Percentiles rank a stretch among this genome's conserved stretches.
Conservation (phyloP, 1,140 invertebrate genomes). For the Eufriesea mexicana region DNA sequence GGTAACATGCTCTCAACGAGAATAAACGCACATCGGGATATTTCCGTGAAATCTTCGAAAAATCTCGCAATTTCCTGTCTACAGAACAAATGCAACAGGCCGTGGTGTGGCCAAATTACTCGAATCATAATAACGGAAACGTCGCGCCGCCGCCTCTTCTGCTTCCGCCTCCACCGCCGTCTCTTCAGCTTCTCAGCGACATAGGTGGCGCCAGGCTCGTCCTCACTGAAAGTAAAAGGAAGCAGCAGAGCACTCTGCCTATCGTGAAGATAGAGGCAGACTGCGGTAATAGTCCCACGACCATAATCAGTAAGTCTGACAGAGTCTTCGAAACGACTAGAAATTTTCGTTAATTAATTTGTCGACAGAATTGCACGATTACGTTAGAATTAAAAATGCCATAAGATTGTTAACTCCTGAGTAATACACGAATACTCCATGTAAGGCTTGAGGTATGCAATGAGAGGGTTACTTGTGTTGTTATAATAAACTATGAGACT, state of each 20-base stretch:
- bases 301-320: conserved; percentile 75
- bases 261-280: conserved; percentile 88
- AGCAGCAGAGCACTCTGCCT: conserved; percentile 85
- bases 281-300: conserved; percentile 77
- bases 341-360: not conserved
- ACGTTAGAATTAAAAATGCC: too few species aligned
- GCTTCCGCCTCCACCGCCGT: conserved; percentile 84
- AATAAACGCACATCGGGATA: too few species aligned
- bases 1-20: too few species aligned
- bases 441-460: too few species aligned
- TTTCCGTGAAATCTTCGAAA: not conserved
- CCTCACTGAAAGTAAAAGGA: conserved; percentile 83
- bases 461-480: too few species aligned
- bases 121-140: conserved; percentile 78
- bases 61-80: conserved; percentile 39
- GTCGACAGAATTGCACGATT: not conserved
- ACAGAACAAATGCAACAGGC: conserved; percentile 89
- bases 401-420: too few species aligned
- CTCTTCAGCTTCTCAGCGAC: conserved; percentile 84
- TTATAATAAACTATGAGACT: too few species aligned
- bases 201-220: conserved; percentile 81
- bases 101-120: conserved; percentile 88
- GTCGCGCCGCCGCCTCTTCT: conserved; percentile 84
- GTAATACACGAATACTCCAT: too few species aligned
- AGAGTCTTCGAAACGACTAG: not conserved